Evolutionary conservation across 1,140 invertebrate genomes (phyloP).

Genomic region (Cydia strobilella): DNA sequence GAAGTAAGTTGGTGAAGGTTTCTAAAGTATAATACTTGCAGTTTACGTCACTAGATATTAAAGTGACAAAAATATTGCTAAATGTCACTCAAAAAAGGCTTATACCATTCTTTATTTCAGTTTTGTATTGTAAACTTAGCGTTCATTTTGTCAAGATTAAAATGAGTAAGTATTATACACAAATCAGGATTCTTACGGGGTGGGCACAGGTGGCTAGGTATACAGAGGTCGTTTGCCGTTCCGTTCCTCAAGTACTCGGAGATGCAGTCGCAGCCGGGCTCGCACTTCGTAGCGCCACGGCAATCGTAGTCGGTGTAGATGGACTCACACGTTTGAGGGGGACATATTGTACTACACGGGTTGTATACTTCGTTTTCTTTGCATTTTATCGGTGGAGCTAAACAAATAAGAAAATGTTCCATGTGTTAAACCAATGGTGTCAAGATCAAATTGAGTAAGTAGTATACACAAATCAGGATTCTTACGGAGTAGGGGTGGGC

Average conservation of each 20-base stretch:
- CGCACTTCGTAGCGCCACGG: conserved; percentile 36
- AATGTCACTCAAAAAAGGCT: no score
- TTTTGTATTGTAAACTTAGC: no score
- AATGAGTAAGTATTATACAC: no score
- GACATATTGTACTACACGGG: conserved; percentile 37
- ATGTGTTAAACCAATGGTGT: not conserved
- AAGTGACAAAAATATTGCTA: no score
- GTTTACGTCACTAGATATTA: no score
- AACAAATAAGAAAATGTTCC: not conserved
- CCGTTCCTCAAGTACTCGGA: conserved; percentile 49
- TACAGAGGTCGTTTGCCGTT: conserved; percentile 1
- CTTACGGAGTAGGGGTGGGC: not conserved
- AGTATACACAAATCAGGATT: no score
- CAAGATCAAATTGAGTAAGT: no score
- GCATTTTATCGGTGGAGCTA: conserved; percentile 8
- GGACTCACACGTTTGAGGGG: conserved; percentile 42
- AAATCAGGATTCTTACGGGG: not conserved
- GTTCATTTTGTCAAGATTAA: no score
- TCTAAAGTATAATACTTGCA: no score
- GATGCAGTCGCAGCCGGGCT: conserved; percentile 54
- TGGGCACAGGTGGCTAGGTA: conserved; percentile 16
- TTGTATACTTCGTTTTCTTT: conserved; percentile 41
- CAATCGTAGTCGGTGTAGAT: conserved; percentile 31
- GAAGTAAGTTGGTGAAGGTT: no score
- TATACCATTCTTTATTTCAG: no score